phyloP scores from a whole-genome alignment of 2,888 invertebrate genomes.

The Lithophane leautieri region DNA sequence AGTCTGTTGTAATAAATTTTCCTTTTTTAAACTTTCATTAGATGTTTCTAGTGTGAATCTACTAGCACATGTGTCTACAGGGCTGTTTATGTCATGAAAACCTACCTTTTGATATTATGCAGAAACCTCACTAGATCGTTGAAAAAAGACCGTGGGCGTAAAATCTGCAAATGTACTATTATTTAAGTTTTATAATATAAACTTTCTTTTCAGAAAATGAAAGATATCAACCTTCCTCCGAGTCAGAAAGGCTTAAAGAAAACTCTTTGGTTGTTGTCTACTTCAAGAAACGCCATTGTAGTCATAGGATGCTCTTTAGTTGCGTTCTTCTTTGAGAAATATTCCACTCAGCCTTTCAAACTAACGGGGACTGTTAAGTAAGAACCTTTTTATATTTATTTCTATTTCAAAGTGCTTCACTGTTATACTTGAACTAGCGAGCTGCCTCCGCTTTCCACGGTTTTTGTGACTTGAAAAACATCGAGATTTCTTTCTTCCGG shows the following conservation, averaged over 20 bases:
- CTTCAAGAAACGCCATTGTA: conserved; percentile 95
- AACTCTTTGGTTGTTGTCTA: conserved; percentile 94
- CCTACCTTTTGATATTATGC: too few relatives aligned
- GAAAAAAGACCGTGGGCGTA: too few relatives aligned
- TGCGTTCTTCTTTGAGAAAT: conserved; percentile 91
- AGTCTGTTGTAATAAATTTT: neutral
- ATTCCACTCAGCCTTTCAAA: conserved; percentile 91
- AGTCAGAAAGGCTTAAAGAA: conserved; percentile 87
- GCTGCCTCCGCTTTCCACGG: neutral
- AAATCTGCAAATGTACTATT: neutral
- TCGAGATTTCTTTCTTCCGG: neutral
- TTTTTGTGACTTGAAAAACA: neutral
- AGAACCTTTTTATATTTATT: conserved; percentile 61
- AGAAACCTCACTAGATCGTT: too few relatives aligned
- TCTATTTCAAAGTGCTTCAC: neutral
- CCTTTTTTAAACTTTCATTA: neutral
- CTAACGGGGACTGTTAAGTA: conserved; percentile 93
- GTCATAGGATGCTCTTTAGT: conserved; percentile 93
- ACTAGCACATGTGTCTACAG: too few relatives aligned
- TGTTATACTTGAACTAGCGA: neutral
- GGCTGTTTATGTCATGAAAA: too few relatives aligned
- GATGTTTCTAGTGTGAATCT: neutral
- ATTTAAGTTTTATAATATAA: neutral
- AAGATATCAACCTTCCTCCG: conserved; percentile 90
- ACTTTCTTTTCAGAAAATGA: conserved; percentile 91